Evolutionary conservation across 1,140 invertebrate genomes (phyloP), one percentile per base, ranked within the genome.

Genomic region (Psilanteris sp.): DNA sequence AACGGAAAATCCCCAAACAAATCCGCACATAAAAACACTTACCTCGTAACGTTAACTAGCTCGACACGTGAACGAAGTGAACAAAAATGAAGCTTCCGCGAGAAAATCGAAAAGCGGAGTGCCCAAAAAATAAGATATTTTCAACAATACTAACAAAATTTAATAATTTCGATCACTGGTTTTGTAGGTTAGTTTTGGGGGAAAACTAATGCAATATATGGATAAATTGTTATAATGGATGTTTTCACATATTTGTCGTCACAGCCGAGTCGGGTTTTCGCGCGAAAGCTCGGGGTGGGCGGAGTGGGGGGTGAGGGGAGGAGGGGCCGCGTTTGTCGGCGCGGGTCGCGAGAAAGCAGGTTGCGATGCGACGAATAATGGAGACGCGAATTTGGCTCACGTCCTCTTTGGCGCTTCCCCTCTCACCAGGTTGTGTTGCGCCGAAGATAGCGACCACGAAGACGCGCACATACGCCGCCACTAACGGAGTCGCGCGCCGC

Each of bases 331-430:
- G 44, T 50, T 62, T 48, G 74, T 75, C 57, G 37, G 37, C 54
- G 32, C 44, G 24, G 50, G 50, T 66, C 59, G 70, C 71, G 55
- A 50, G 62, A 55, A 67, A 67, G 20, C 22, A 36, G 31, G 39
- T 37, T 54, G 62, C 39, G 15, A 7, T 10, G 36, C 18, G 32
- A 29, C n/a, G 3, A 22, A 14, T 22, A 20, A 39, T 7, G 9
- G n/a, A 10, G 18, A 7, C 54, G 41, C 26, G 27, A 61, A 82
- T 74, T 78, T 78, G 77, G 81, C 79, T 62, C 79, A 75, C 61
- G 37, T 68, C 37, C 50, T 71, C 66, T 39, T 59, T 66, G 29
- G 46, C 37, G 29, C 57, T 27, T 77, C 76, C 27, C 59, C 68
- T 75, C 54, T 75, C 67, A 67, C 76, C 46, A 37, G 31, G 57